phyloP scores from a whole-genome alignment of 2,797 vertebrate species.

The Brachymystax lenok region DNA sequence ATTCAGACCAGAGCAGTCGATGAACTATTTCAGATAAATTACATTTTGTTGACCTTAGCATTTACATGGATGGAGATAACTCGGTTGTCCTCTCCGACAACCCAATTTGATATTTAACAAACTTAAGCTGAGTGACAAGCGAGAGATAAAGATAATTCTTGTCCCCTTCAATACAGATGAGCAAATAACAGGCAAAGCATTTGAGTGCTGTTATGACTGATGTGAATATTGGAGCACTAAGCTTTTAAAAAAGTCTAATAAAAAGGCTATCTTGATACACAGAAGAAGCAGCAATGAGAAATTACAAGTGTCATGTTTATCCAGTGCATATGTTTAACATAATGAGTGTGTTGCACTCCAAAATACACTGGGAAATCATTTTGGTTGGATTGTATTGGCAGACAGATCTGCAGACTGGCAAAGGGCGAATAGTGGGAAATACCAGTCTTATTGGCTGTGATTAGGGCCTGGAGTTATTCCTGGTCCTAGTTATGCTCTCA shows the following conservation, averaged over 20 bases:
- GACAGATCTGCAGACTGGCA: background rate
- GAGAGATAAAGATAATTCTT: slow-evolving; percentile 42
- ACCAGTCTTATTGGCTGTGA: background rate
- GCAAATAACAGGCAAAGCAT: slow-evolving; percentile 35
- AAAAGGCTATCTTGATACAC: slow-evolving; percentile 50
- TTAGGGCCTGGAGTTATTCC: background rate
- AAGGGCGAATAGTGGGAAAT: background rate
- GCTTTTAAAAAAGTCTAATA: slow-evolving; percentile 65
- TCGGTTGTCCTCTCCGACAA: slow-evolving; percentile 48
- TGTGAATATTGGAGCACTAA: slow-evolving; percentile 40
- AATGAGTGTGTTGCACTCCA: background rate
- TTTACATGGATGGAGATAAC: slow-evolving; percentile 41
- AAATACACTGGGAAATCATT: background rate
- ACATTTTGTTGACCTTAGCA: slow-evolving; percentile 28
- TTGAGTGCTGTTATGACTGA: slow-evolving; percentile 44
- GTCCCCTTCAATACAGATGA: slow-evolving; percentile 46
- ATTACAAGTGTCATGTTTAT: background rate
- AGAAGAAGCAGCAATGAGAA: slow-evolving; percentile 35
- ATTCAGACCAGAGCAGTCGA: slow-evolving; percentile 34
- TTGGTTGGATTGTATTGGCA: background rate
- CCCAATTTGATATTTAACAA: slow-evolving; percentile 69
- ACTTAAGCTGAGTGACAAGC: slow-evolving; percentile 43
- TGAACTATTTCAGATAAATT: slow-evolving; percentile 61
- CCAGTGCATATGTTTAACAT: background rate
- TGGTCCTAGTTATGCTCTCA: background rate